These are phyloP conservation scores for Plagodis dolabraria DNA, from an alignment of 2,888 invertebrate genomes.

Conservation along the genomic window DNA sequence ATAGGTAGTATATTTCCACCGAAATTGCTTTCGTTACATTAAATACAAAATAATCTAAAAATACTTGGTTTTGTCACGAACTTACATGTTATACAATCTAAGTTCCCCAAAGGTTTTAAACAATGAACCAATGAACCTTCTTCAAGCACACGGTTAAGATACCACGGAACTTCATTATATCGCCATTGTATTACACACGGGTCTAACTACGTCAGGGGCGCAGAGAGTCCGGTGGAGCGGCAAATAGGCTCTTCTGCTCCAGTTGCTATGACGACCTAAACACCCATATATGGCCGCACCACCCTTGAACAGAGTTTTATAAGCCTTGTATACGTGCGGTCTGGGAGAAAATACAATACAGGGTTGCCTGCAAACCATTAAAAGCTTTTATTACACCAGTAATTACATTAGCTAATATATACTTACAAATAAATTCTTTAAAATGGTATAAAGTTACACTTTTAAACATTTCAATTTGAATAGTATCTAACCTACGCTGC, in stretches of 20 bases:
- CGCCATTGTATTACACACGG: conserved; percentile 52
- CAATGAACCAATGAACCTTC: conserved; percentile 20
- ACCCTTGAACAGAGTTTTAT: conserved; percentile 11
- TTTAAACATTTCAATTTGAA: too few species aligned
- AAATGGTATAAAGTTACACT: too few species aligned
- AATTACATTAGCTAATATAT: too few species aligned
- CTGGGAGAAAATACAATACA: conserved; percentile 29
- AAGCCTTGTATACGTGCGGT: conserved; percentile 10
- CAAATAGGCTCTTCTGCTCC: conserved; percentile 79
- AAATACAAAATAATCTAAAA: background rate
- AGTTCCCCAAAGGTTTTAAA: conserved; percentile 13
- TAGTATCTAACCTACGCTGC: too few species aligned
- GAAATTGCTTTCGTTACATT: background rate
- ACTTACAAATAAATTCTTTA: too few species aligned
- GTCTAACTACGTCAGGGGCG: conserved; percentile 65
- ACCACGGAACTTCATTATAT: conserved; percentile 53
- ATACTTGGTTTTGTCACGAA: too few species aligned
- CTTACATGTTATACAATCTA: conserved; percentile 4
- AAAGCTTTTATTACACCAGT: too few species aligned
- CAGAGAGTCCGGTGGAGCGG: conserved; percentile 71
- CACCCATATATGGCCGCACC: conserved; percentile 49
- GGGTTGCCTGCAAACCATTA: too few species aligned
- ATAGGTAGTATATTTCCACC: background rate
- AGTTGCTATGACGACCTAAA: conserved; percentile 64
- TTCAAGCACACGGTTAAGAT: conserved; percentile 15